phyloP scores from a whole-genome alignment of 2,797 vertebrate species.

The Columba guinea region DNA sequence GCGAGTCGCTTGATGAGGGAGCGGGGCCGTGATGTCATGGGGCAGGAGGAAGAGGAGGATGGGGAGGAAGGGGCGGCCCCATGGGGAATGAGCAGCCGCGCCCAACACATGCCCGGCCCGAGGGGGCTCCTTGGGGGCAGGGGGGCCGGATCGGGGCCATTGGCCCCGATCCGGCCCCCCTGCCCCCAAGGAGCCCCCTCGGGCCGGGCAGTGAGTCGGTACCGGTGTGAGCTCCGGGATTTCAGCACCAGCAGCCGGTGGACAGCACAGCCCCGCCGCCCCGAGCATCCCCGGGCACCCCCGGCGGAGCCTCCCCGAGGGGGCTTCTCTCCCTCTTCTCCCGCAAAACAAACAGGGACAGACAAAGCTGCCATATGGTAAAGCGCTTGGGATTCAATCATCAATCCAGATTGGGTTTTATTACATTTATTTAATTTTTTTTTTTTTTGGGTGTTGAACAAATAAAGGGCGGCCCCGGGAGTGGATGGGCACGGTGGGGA shows the following conservation, averaged over 20 bases:
- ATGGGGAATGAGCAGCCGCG: background rate
- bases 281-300: background rate
- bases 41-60: background rate
- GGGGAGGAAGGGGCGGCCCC: constrained; percentile 2
- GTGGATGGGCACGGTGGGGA: constrained; percentile 75
- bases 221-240: background rate
- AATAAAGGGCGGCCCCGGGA: constrained; percentile 80
- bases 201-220: background rate
- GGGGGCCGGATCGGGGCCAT: background rate
- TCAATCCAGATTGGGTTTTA: constrained; percentile 86
- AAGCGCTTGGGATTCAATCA: constrained; percentile 89
- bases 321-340: background rate
- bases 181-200: background rate
- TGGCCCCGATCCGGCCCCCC: background rate
- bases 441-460: constrained; percentile 85
- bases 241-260: constrained; percentile 44
- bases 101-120: background rate
- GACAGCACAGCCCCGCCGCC: constrained; percentile 7
- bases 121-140: background rate
- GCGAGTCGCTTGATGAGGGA: background rate
- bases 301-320: background rate
- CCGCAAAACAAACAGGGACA: background rate
- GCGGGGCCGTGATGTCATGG: background rate
- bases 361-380: constrained; percentile 88
- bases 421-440: constrained; percentile 78